These are phyloP conservation scores for Dermolepida albohirtum DNA, from an alignment of 2,888 invertebrate species.

Conservation along the genomic window DNA sequence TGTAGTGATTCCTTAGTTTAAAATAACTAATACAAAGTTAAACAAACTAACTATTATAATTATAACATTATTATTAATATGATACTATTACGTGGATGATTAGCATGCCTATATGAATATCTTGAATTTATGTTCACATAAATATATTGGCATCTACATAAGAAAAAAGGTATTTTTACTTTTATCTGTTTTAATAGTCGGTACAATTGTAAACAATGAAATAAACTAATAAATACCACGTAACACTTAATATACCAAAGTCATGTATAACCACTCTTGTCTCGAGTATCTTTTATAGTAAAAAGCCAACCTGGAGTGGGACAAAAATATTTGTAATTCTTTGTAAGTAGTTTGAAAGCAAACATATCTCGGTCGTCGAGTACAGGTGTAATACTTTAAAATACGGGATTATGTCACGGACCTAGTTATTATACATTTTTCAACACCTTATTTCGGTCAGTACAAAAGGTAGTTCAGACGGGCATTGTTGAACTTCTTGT, in stretches of 20 bases:
- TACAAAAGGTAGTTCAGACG: conserved; percentile 19
- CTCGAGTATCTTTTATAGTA: conserved; percentile 25
- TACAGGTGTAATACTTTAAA: conserved; percentile 44
- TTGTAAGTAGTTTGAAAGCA: conserved; percentile 32
- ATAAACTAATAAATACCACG: conserved; percentile 27
- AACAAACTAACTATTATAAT: no score
- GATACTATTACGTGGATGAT: no score
- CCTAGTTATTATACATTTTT: conserved; percentile 41
- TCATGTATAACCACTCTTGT: conserved; percentile 30
- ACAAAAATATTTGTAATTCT: conserved; percentile 39
- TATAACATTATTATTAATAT: no score
- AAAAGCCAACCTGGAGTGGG: conserved; percentile 30
- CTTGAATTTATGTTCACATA: no score
- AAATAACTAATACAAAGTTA: no score
- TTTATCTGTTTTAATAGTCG: conserved; percentile 19
- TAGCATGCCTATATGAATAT: no score
- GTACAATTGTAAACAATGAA: conserved; percentile 6
- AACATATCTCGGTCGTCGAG: conserved; percentile 32
- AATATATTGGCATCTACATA: not conserved
- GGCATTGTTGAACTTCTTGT: conserved; percentile 40
- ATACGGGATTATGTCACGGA: conserved; percentile 42
- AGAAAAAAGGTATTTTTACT: not conserved
- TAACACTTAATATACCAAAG: conserved; percentile 11
- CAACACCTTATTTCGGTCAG: conserved; percentile 35
- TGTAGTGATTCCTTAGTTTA: no score